Base-by-base conservation (phyloP, 1,140 invertebrate species). In the Caenorhabditis inopinata region DNA sequence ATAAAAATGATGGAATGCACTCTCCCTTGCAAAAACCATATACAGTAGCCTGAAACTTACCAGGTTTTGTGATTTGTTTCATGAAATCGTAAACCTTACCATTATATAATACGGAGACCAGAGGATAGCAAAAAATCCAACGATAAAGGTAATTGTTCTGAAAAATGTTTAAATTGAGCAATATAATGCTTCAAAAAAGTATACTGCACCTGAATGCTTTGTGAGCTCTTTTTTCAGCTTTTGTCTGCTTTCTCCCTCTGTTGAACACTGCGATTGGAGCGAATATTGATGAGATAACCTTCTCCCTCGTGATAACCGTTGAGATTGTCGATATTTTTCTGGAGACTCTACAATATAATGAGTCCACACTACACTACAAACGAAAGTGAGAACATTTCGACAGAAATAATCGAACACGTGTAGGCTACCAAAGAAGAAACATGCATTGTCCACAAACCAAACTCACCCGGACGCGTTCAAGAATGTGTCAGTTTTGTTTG, bases 41-140 rank as follows among this genome's bases (percentile, higher is more conserved):
- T 11, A 88, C 76, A 32, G 87, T 88, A 32, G 87, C 87, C 86
- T 87, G 46, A 78, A 87, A 42, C 27, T 76, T 45, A 29, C 5
- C 12, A 0, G 18, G 18, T 47, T 21, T 75, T 7, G 16, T 16
- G 7, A 0, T 18, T 51, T 32, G 9, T 35, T 47, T 4, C 23
- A 5, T 2, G 18, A 12, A 68, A 4, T 5, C 0, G 12, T 5
- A 45, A 35, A 45, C 68, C 53, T 68, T 47, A 87, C 86, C 85
- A 88, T 87, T 51, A 88, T 84, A 75, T 88, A 88, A 53, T 88
- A 88, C 7, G 87, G 87, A 16, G 87, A 88, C 87, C 87, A 89
- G n/a, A 88, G 73, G 18, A 88, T 87, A 21, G 87, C 87, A 53
- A 88, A 88, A 27, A 88, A 78, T 18, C 87, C 87, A 16, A 88